phyloP scores from a whole-genome alignment of 1,140 invertebrate species.

The Drosophila subpulchrella region DNA sequence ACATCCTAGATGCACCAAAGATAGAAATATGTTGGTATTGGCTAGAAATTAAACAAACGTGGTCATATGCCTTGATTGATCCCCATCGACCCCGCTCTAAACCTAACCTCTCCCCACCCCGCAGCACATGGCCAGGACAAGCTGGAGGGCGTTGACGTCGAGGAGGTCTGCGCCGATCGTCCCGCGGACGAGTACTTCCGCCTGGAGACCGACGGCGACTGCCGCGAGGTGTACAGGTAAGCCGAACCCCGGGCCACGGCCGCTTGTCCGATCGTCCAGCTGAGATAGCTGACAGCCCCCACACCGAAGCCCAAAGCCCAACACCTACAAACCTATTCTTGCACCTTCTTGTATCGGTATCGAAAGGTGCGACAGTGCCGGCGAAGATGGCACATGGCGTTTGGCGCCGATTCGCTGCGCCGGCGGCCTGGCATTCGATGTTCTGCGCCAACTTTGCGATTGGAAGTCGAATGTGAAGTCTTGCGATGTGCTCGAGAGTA shows the following conservation, averaged over 20 bases:
- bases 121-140: conserved; percentile 87
- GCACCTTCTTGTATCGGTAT: conserved; percentile 46
- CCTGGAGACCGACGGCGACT: conserved; percentile 92
- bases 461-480: conserved; percentile 98
- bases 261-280: conserved; percentile 30
- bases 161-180: conserved; percentile 93
- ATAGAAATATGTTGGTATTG: background rate
- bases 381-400: conserved; percentile 92
- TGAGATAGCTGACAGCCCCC: conserved; percentile 1
- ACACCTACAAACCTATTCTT: conserved; percentile 48
- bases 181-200: conserved; percentile 96
- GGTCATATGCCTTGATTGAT: background rate
- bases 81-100: background rate
- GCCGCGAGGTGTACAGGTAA: conserved; percentile 96
- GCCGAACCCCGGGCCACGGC: conserved; percentile 3
- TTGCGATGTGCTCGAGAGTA: conserved; percentile 96
- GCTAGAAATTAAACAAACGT: background rate
- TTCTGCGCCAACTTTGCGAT: conserved; percentile 97
- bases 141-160: conserved; percentile 89
- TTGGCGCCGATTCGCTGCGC: conserved; percentile 95
- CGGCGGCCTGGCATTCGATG: conserved; percentile 96
- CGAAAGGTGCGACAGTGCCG: conserved; percentile 94
- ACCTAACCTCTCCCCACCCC: background rate
- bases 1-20: background rate
- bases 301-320: conserved; percentile 1